These are phyloP conservation scores for Mellilla xanthometata DNA, from an alignment of 2,888 invertebrate species.

Conservation along the genomic window DNA sequence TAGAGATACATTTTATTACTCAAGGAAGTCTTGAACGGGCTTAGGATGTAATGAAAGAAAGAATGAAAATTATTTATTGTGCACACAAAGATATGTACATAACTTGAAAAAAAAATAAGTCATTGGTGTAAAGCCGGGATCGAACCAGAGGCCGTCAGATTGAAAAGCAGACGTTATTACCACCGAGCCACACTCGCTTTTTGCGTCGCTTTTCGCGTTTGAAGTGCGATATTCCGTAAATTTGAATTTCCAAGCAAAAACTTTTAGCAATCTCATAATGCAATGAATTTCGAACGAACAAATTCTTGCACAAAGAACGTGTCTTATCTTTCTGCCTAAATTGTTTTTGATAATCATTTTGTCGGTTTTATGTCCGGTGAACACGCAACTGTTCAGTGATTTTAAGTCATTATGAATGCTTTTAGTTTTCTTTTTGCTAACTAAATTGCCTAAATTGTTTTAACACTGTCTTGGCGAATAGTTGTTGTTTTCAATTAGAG, in stretches of 20 bases:
- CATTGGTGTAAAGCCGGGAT: too few species aligned
- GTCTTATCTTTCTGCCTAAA: constrained; percentile 16
- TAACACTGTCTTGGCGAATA: not conserved
- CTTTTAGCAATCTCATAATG: not conserved
- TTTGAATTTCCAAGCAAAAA: constrained; percentile 1
- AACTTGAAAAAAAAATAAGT: too few species aligned
- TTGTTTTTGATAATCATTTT: constrained; percentile 18
- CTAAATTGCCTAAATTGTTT: not conserved
- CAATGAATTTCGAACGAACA: constrained; percentile 5
- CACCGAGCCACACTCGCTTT: too few species aligned
- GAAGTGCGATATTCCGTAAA: too few species aligned
- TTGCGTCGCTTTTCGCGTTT: too few species aligned
- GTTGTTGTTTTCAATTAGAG: too few species aligned
- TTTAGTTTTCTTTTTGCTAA: not conserved
- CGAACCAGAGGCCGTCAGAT: too few species aligned
- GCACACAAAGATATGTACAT: too few species aligned
- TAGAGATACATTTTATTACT: not conserved
- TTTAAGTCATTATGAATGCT: constrained; percentile 2
- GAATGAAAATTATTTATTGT: too few species aligned
- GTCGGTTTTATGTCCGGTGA: constrained; percentile 6
- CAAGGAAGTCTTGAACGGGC: not conserved
- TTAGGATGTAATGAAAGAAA: not conserved
- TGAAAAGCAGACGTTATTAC: too few species aligned
- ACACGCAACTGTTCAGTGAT: constrained; percentile 10
- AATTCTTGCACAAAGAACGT: constrained; percentile 10